Evolutionary conservation across 2,888 invertebrate species (phyloP).

Genomic region (Diadromus collaris): DNA sequence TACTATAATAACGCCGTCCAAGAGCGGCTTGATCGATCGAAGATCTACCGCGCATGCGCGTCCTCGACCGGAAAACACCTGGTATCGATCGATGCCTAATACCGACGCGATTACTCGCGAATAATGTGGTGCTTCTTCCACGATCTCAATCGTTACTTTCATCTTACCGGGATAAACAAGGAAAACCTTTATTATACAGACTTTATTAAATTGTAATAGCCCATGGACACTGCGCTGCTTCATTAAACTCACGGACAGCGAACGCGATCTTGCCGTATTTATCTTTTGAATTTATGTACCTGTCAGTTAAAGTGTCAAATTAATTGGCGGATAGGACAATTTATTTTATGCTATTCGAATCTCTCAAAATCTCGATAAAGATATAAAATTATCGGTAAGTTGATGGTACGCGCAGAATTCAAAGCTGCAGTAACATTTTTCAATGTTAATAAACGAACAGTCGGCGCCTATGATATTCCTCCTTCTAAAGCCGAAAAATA

Average conservation of each 20-base stretch:
- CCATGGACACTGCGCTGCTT: background rate
- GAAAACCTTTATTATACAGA: background rate
- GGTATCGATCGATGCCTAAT: constrained; percentile 37
- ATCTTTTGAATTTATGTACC: too few relatives aligned
- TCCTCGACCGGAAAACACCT: constrained; percentile 23
- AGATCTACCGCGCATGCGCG: constrained; percentile 11
- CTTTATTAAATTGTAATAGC: background rate
- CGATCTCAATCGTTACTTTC: constrained; percentile 11
- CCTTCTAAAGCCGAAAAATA: background rate
- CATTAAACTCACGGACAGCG: background rate
- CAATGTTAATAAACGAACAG: background rate
- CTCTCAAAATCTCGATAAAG: too few relatives aligned
- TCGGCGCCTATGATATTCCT: background rate
- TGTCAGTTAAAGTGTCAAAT: too few relatives aligned
- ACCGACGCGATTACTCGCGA: background rate
- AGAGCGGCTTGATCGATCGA: background rate
- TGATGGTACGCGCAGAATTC: too few relatives aligned
- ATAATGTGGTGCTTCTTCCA: background rate
- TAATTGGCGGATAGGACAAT: too few relatives aligned
- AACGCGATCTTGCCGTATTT: too few relatives aligned
- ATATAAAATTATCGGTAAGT: background rate
- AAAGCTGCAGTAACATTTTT: background rate
- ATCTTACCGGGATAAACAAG: background rate
- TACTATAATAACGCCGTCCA: background rate
- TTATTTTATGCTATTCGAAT: too few relatives aligned